These are phyloP conservation scores for Tetranychus truncatus DNA, from an alignment of 2,888 invertebrate genomes.

Conservation along the genomic window DNA sequence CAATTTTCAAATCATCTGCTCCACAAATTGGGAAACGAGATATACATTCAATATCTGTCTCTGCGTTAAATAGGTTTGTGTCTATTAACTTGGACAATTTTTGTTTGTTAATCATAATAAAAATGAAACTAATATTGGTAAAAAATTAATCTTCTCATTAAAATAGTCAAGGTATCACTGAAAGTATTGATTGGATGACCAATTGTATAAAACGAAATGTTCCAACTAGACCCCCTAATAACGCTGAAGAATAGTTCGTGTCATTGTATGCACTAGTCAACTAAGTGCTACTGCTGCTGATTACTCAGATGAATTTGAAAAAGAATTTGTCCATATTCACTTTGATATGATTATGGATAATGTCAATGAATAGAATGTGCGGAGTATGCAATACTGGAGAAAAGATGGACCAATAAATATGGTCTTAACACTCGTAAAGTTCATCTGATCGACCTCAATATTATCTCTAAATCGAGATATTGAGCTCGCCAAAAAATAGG, in stretches of 20 bases:
- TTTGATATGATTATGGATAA: too few species aligned
- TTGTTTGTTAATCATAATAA: background rate
- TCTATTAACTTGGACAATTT: slow-evolving; percentile 24
- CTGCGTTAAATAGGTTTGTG: slow-evolving; percentile 67
- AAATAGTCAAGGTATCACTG: slow-evolving; percentile 74
- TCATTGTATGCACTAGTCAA: too few species aligned
- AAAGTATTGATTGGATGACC: slow-evolving; percentile 86
- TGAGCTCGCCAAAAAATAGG: too few species aligned
- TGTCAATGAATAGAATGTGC: too few species aligned
- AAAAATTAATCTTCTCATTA: slow-evolving; percentile 26
- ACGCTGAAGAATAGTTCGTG: slow-evolving; percentile 10
- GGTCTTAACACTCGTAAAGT: too few species aligned
- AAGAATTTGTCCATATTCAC: too few species aligned
- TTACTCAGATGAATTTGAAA: too few species aligned
- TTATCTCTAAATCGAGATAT: too few species aligned
- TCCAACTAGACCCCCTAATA: slow-evolving; percentile 52
- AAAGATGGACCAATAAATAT: too few species aligned
- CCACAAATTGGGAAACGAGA: slow-evolving; percentile 71
- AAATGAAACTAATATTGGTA: background rate
- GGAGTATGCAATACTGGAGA: too few species aligned
- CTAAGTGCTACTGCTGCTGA: too few species aligned
- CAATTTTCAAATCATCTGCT: slow-evolving; percentile 45
- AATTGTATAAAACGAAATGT: slow-evolving; percentile 73
- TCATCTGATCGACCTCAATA: too few species aligned
- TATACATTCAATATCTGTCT: slow-evolving; percentile 87